phyloP scores from a whole-genome alignment of 2,888 invertebrate genomes.

The Platycheirus rosarum region DNA sequence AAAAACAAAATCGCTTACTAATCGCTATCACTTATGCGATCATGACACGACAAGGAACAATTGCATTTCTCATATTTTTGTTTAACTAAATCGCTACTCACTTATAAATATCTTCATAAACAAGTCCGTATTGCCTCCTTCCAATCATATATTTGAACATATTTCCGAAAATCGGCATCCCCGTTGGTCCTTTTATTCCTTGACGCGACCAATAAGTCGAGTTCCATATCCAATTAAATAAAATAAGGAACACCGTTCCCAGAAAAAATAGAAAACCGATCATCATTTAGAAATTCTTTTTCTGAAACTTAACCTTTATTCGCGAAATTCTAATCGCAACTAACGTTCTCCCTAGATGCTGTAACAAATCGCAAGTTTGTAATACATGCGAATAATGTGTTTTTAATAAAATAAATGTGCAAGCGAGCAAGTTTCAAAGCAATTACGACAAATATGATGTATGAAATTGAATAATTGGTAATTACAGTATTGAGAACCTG shows the following conservation, averaged over 20 bases:
- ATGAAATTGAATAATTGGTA: slow-evolving; percentile 44
- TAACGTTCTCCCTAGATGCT: too few relatives aligned
- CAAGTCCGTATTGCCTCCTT: slow-evolving; percentile 76
- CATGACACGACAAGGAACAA: too few relatives aligned
- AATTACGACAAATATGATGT: neutral
- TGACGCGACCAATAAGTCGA: slow-evolving; percentile 76
- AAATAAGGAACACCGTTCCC: neutral
- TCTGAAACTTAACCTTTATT: neutral
- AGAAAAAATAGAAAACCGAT: slow-evolving; percentile 19
- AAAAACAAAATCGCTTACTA: too few relatives aligned
- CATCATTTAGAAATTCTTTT: slow-evolving; percentile 11
- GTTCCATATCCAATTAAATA: slow-evolving; percentile 65
- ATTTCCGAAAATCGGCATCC: slow-evolving; percentile 77
- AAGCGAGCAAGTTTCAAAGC: slow-evolving; percentile 17
- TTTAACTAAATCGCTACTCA: slow-evolving; percentile 54
- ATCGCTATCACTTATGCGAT: too few relatives aligned
- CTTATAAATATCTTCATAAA: slow-evolving; percentile 78
- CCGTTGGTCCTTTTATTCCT: slow-evolving; percentile 76
- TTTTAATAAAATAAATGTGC: slow-evolving; percentile 27
- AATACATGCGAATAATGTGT: slow-evolving; percentile 30
- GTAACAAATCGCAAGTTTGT: neutral
- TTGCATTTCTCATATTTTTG: too few relatives aligned
- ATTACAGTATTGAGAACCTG: neutral
- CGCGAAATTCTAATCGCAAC: slow-evolving; percentile 8
- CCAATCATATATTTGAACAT: slow-evolving; percentile 76